Evolutionary conservation across 1,140 invertebrate genomes (phyloP).

Genomic region (Halyomorpha halys): DNA sequence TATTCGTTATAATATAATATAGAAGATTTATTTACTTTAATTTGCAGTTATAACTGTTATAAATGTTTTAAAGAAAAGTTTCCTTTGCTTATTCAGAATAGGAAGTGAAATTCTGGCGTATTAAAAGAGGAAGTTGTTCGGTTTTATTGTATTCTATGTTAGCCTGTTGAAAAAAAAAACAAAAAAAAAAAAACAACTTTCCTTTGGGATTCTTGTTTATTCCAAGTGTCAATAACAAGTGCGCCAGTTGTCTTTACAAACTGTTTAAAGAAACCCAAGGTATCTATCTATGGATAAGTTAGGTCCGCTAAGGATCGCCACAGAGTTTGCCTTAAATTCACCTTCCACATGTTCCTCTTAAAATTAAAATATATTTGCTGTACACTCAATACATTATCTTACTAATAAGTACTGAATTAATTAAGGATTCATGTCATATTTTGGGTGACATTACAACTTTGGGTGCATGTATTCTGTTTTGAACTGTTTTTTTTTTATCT

Average conservation of each 20-base stretch:
- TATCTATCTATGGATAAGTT: no score
- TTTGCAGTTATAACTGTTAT: background rate
- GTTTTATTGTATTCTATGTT: no score
- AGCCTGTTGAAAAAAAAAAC: no score
- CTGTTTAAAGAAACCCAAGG: background rate
- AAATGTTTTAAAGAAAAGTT: slow-evolving; percentile 3
- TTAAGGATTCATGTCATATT: background rate
- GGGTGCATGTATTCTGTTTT: background rate
- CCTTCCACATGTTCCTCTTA: slow-evolving; percentile 8
- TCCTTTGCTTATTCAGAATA: slow-evolving; percentile 11
- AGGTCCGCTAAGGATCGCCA: background rate
- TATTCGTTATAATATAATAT: no score
- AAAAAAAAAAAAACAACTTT: no score
- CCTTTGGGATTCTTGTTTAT: no score
- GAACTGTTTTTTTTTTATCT: background rate
- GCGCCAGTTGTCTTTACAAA: background rate
- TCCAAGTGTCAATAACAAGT: no score
- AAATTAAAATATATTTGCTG: slow-evolving; percentile 7
- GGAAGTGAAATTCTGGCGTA: no score
- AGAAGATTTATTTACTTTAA: background rate
- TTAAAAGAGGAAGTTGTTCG: no score
- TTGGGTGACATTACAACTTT: background rate
- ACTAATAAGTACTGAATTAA: slow-evolving; percentile 3
- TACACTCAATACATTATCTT: slow-evolving; percentile 7
- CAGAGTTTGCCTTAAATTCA: slow-evolving; percentile 11